Conservation (phyloP, 2,113 vertebrate genomes). For the Periophthalmodon schlosseri region DNA sequence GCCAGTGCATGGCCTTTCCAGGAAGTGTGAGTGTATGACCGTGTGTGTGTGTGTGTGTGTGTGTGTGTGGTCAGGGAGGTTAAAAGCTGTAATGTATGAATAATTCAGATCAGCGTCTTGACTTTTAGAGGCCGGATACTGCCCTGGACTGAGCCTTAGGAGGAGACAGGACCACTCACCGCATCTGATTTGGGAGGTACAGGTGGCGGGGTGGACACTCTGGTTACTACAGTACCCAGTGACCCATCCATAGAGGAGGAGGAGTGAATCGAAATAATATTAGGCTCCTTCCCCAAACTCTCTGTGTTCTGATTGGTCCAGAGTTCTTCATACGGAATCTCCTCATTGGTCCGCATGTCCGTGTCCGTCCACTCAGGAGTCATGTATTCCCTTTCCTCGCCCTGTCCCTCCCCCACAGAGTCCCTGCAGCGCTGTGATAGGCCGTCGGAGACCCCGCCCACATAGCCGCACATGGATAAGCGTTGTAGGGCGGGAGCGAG, state of each 20-base stretch:
- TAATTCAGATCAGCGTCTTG: slow-evolving; percentile 63
- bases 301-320: slow-evolving; percentile 86
- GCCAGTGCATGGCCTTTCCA: slow-evolving; percentile 32
- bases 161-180: slow-evolving; percentile 80
- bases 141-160: slow-evolving; percentile 30
- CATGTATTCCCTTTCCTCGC: slow-evolving; percentile 90
- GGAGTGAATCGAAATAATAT: slow-evolving; percentile 83
- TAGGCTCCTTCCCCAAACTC: slow-evolving; percentile 77
- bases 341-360: slow-evolving; percentile 82
- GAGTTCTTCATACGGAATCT: slow-evolving; percentile 96
- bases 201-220: slow-evolving; percentile 83
- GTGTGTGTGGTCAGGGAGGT: slow-evolving; percentile 42
- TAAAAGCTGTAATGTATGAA: slow-evolving; percentile 64
- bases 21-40: slow-evolving; percentile 33
- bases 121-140: slow-evolving; percentile 64
- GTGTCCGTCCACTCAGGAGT: slow-evolving; percentile 88
- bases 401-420: slow-evolving; percentile 68
- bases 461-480: slow-evolving; percentile 80
- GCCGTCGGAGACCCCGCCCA: slow-evolving; percentile 65
- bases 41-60: slow-evolving; percentile 15
- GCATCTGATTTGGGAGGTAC: slow-evolving; percentile 98
- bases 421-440: slow-evolving; percentile 76
- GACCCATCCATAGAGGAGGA: slow-evolving; percentile 75
- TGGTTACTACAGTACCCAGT: slow-evolving; percentile 69
- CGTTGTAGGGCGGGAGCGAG: slow-evolving; percentile 78